Evolutionary conservation across 1,140 invertebrate species (phyloP).

Genomic region (Aphis craccivora): DNA sequence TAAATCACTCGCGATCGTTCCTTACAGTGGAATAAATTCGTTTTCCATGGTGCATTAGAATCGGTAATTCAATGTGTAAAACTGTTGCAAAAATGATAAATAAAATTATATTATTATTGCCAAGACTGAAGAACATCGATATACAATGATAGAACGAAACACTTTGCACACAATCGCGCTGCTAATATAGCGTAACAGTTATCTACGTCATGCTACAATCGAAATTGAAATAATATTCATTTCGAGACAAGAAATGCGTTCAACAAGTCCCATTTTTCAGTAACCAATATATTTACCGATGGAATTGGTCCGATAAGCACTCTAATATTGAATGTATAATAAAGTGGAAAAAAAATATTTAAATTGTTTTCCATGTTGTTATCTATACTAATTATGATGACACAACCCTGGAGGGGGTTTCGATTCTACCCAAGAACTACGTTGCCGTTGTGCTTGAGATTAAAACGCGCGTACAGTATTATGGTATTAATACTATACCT

Average conservation of each 20-base stretch:
- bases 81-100: background rate
- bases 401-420: background rate
- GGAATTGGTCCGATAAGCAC: constrained; percentile 40
- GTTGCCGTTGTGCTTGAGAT: constrained; percentile 22
- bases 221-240: background rate
- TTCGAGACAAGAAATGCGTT: background rate
- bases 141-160: background rate
- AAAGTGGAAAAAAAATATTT: background rate
- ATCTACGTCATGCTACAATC: background rate
- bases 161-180: background rate
- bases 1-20: background rate
- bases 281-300: constrained; percentile 6
- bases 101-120: background rate
- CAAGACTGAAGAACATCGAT: background rate
- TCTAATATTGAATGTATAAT: background rate
- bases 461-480: background rate
- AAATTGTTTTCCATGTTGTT: constrained; percentile 1
- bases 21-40: constrained; percentile 35
- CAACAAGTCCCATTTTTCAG: background rate
- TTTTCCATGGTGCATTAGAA: constrained; percentile 25
- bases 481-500: background rate
- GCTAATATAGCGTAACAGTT: background rate
- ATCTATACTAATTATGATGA: constrained; percentile 10
- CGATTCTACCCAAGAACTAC: background rate
- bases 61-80: background rate